phyloP scores from a whole-genome alignment of 2,888 invertebrate species.

The Thera britannica region DNA sequence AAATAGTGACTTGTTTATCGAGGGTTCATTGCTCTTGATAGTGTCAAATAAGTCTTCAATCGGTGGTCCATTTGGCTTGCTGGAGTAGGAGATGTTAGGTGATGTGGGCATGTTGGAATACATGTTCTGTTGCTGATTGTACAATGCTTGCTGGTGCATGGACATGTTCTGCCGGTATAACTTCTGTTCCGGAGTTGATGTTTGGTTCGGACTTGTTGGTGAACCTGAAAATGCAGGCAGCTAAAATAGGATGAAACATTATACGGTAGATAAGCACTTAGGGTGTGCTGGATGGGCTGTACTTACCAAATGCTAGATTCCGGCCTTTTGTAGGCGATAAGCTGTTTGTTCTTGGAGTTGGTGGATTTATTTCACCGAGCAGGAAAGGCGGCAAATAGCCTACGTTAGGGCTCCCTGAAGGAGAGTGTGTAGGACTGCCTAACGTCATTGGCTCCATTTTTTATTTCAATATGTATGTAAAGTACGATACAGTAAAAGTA shows the following conservation, averaged over 20 bases:
- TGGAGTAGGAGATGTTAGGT: slow-evolving; percentile 73
- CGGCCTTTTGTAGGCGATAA: slow-evolving; percentile 85
- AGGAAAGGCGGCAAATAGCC: slow-evolving; percentile 91
- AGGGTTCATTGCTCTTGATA: slow-evolving; percentile 78
- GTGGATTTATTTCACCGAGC: slow-evolving; percentile 88
- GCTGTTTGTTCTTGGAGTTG: slow-evolving; percentile 85
- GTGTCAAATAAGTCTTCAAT: slow-evolving; percentile 89
- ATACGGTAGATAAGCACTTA: not conserved
- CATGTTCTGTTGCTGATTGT: slow-evolving; percentile 69
- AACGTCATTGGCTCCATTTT: slow-evolving; percentile 94
- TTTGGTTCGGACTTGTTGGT: slow-evolving; percentile 75
- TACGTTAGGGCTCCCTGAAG: slow-evolving; percentile 87
- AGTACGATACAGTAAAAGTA: too few species aligned
- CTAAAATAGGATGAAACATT: not conserved
- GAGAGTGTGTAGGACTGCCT: slow-evolving; percentile 91
- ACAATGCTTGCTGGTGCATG: slow-evolving; percentile 80
- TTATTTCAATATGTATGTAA: slow-evolving; percentile 6
- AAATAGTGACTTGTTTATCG: slow-evolving; percentile 70
- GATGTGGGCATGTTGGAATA: slow-evolving; percentile 52
- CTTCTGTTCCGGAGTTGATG: slow-evolving; percentile 78
- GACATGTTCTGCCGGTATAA: slow-evolving; percentile 77
- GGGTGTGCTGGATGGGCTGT: not conserved
- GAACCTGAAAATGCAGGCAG: slow-evolving; percentile 60
- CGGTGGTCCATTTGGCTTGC: slow-evolving; percentile 87
- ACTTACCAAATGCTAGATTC: slow-evolving; percentile 84